These are phyloP conservation scores for Cygnus olor DNA, from an alignment of 2,797 vertebrate species.

Conservation along the genomic window DNA sequence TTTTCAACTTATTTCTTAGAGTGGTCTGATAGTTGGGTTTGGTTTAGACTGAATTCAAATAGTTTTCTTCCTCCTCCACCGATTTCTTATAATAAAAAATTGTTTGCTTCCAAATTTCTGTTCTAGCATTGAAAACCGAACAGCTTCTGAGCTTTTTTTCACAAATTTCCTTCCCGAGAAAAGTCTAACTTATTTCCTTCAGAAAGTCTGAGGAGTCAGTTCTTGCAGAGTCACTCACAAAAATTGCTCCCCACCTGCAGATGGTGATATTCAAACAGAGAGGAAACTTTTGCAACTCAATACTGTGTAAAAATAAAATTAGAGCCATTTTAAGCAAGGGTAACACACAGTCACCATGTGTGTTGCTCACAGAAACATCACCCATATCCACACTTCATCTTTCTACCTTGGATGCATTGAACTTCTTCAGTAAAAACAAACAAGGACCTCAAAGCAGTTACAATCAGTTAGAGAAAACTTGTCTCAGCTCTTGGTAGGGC, in stretches of 20 bases:
- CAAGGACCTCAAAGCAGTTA: not conserved
- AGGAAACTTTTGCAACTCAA: not conserved
- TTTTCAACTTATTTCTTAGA: not conserved
- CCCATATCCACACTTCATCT: not conserved
- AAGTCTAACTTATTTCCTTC: not conserved
- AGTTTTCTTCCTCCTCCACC: not conserved
- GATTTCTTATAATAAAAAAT: not conserved
- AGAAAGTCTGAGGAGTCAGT: not conserved
- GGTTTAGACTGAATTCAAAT: not conserved
- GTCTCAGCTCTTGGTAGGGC: not conserved
- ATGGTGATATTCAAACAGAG: not conserved
- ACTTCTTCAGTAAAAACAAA: not conserved
- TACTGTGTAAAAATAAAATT: not conserved
- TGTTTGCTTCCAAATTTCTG: not conserved
- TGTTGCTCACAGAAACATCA: not conserved
- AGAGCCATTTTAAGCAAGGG: not conserved
- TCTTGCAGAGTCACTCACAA: not conserved
- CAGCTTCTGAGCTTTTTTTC: not conserved
- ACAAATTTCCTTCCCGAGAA: not conserved
- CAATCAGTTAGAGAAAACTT: not conserved
- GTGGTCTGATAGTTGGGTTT: not conserved
- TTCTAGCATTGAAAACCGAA: not conserved
- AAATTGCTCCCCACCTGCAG: not conserved
- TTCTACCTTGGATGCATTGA: not conserved
- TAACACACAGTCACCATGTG: not conserved